phyloP scores from a whole-genome alignment of 2,113 vertebrate genomes.

The Archilochus colubris region DNA sequence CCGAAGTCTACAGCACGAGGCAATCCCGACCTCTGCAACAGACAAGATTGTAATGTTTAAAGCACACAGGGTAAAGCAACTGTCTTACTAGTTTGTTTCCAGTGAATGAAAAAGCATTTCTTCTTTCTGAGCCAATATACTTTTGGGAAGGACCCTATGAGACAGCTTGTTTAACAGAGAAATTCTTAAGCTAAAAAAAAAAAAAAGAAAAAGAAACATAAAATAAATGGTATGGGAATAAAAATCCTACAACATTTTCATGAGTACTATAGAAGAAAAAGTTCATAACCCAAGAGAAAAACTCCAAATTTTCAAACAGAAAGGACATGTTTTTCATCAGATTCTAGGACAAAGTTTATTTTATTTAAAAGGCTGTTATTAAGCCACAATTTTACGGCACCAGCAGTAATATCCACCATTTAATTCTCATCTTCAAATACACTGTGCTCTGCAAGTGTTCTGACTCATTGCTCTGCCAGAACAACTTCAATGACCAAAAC shows the following conservation, averaged over 20 bases:
- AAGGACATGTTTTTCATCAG: not conserved
- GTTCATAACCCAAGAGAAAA: not conserved
- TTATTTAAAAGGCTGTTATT: not conserved
- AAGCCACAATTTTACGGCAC: not conserved
- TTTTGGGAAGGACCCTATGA: not conserved
- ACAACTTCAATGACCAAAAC: not conserved
- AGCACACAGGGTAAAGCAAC: not conserved
- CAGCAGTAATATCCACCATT: not conserved
- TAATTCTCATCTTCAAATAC: not conserved
- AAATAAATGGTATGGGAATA: not conserved
- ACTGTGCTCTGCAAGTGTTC: not conserved
- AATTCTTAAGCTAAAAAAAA: not conserved
- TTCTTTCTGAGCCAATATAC: not conserved
- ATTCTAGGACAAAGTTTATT: not conserved
- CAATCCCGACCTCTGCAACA: conserved; percentile 68
- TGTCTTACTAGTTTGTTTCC: not conserved
- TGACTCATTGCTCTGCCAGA: not conserved
- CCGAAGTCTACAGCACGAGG: conserved; percentile 65
- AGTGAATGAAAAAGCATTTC: not conserved
- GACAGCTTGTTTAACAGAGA: not conserved
- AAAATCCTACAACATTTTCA: not conserved
- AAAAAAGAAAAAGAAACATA: not conserved
- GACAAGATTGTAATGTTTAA: not conserved
- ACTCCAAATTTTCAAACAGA: not conserved
- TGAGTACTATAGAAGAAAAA: not conserved